Evolutionary conservation across 2,113 vertebrate genomes (phyloP), one percentile per base, ranked within the genome.

Genomic region (Rhinolophus ferrumequinum): DNA sequence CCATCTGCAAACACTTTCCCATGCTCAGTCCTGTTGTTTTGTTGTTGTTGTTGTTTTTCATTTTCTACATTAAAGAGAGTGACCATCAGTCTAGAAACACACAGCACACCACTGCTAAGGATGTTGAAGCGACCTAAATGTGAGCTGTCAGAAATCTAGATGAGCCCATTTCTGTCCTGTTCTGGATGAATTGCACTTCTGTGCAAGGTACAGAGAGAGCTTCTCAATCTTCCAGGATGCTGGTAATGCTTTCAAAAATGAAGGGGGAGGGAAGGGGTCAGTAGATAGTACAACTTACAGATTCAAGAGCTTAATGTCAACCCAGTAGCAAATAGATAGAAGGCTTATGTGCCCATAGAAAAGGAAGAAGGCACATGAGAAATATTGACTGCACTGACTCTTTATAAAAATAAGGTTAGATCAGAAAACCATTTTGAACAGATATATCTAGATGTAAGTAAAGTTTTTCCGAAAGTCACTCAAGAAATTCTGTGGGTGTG

Each of bases 371-470:
- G 5, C 26, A 66, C 12, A 62, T 14, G 70, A 12, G 6, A 93
- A 62, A 2, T 7, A 56, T 13, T 0, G 15, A 33, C 8, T 62
- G 69, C 35, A 33, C 1, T 16, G 35, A 24, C 30, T 64, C 66
- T 22, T 12, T 70, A 56, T 75, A 64, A 77, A 54, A 60, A 6
- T 26, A 18, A 12, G 18, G 4, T 79, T 75, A 72, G 11, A 41
- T n/a, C 12, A 86, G 84, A 52, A 89, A 86, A 84, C 22, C 5
- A 62, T 70, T 54, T 92, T 60, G 70, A 92, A 72, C 18, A 69
- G 30, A 14, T 52, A 35, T 79, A 58, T 81, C 60, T 95, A 24
- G 8, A 19, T 93, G 1, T 75, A 80, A 94, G 19, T 62, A 86
- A 94, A 16, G 30, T 44, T 67, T 76, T 64, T 6, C 10, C 72